Base-by-base conservation (phyloP, 2,797 vertebrate genomes). In the Diplodus sargus region DNA sequence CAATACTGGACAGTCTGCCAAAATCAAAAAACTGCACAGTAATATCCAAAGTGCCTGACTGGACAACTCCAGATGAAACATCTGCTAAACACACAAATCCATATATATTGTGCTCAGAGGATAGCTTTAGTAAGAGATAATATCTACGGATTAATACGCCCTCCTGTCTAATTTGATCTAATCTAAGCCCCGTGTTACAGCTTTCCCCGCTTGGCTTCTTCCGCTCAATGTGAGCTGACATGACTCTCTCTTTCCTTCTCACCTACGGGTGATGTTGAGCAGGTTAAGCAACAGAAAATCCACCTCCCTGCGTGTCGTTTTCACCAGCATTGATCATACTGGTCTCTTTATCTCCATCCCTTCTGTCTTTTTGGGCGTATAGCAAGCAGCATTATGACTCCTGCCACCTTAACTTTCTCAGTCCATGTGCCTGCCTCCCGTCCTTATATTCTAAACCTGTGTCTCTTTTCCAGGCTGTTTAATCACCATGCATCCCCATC, bases 41-140 rank as follows among this genome's bases (percentile, higher is more conserved):
- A 64, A 77, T 68, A 59, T 59, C 53, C 64, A 15, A 76, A 76
- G 68, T 70, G 39, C 22, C 22, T 47, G 25, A 77, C 34, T 15
- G 18, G 39, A 60, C n/a, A 14, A 30, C 28, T 60, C 42, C 15
- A 45, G 48, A 68, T 54, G 39, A 65, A 72, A 15, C 11, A 6
- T 68, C 34, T 49, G 60, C 61, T 65, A 17, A 66, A 65, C 47
- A 51, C 25, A 43, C 17, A 25, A 12, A 66, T 71, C 3, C 22
- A 56, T 25, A 62, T 11, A 49, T 8, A 34, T 43, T 30, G 17
- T 30, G 20, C 23, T 18, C 10, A 65, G 30, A 57, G 30, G 51
- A 16, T 18, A 20, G 20, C 15, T 18, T 14, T 34, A 34, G 34
- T 34, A 34, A 2, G 34, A 34, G 34, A 34, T 34, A 34, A 34